These are phyloP conservation scores for Xestia sexstrigata DNA, from an alignment of 2,888 invertebrate species.

Conservation along the genomic window DNA sequence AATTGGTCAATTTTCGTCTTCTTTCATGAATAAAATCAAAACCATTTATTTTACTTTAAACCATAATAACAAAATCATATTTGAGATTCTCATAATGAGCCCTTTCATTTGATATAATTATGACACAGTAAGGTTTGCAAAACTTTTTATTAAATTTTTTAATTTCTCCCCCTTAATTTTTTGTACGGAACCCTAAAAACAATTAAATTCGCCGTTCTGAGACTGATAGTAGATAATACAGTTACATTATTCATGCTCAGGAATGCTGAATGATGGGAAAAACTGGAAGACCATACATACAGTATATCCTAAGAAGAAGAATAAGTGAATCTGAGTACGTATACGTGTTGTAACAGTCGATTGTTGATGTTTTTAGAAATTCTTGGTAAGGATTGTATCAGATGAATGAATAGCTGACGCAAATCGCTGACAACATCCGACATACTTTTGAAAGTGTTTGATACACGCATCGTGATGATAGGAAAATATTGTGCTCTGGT, in stretches of 20 bases:
- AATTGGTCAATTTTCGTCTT: too few species aligned
- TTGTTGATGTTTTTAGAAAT: conserved; percentile 40
- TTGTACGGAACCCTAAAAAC: too few species aligned
- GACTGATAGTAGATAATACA: neutral
- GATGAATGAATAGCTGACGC: conserved; percentile 28
- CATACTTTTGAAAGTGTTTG: conserved; percentile 14
- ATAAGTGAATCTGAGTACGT: neutral
- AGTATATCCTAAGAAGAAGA: neutral
- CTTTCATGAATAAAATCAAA: too few species aligned
- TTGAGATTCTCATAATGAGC: too few species aligned
- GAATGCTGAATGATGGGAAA: neutral
- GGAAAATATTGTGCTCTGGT: neutral
- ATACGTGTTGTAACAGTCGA: neutral
- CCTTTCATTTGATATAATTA: too few species aligned
- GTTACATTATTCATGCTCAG: neutral
- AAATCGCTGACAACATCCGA: conserved; percentile 26
- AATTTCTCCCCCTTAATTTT: too few species aligned
- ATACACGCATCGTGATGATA: neutral
- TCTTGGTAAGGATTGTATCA: conserved; percentile 20
- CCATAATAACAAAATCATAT: too few species aligned
- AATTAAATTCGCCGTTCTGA: neutral
- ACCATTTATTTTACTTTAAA: too few species aligned
- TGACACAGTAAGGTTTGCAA: too few species aligned
- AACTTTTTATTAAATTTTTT: too few species aligned
- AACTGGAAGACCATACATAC: neutral